Evolutionary conservation across 37 sponge, comb jelly and placozoan genomes (phyloP), one percentile per base, ranked within the genome.

Genomic region (Corticium candelabrum): DNA sequence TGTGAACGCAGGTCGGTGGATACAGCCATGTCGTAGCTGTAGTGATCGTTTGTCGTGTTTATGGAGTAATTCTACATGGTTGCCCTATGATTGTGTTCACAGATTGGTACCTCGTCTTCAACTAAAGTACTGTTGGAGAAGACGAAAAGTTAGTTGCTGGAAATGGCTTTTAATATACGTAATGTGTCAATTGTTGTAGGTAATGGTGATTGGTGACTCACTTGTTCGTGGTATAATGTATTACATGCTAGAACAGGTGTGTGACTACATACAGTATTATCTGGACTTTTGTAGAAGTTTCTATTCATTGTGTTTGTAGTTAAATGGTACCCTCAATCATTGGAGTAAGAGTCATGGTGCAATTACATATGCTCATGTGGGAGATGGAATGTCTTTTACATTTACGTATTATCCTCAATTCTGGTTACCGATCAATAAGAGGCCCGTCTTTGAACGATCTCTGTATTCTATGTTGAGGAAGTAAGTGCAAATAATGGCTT

Each of bases 211-310:
- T 74, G 82, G 82, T 2, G 82, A 81, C 67, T 81, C 82, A 2
- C 71, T 57, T 3, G 35, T 81, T 0, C 40, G 82, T 30, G 82
- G 82, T 3, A 74, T 81, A 35, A 81, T 81, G 82, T 81, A 81
- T 35, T 74, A 81, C 50, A 74, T 74, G 75, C 71, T 81, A 70
- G 82, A 81, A 35, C 71, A 38, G 75, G 73, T 70, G 29, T n/a
- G n/a, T n/a, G n/a, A n/a, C n/a, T n/a, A 70, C 31, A 15, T 70
- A 7, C 5, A 32, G 73, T 15, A 30, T 30, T 70, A 35, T 5
- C 5, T 34, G 36, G 73, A 70, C 36, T 29, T 4, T 29, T 70
- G n/a, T 29, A n/a, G n/a, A 33, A 15, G 73, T 32, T 70, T 70
- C 21, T 29, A n/a, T 4, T 33, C 29, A 7, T 5, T 32, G 32